These are phyloP conservation scores for Leucoraja erinaceus DNA, from an alignment of 2,113 vertebrate genomes.

Conservation along the genomic window DNA sequence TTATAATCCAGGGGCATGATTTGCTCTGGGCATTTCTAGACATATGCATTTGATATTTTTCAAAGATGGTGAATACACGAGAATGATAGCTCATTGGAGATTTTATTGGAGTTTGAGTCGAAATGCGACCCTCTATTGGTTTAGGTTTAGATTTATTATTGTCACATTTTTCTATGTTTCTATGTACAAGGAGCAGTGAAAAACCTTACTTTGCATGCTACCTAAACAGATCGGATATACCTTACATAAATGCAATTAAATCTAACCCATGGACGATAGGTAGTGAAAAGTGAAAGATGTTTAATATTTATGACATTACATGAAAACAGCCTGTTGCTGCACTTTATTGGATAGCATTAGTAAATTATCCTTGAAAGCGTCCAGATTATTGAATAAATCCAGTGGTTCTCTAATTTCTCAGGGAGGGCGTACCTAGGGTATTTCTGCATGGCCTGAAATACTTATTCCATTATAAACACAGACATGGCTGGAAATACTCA, in stretches of 20 bases:
- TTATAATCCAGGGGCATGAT: neutral
- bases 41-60: neutral
- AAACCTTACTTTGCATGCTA: too few species aligned
- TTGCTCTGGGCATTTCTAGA: neutral
- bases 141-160: too few species aligned
- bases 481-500: too few species aligned
- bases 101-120: neutral
- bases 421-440: neutral
- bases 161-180: too few species aligned
- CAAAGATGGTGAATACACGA: neutral
- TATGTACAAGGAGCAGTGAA: too few species aligned
- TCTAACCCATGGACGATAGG: too few species aligned
- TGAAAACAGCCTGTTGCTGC: neutral
- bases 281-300: too few species aligned
- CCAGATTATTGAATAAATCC: neutral
- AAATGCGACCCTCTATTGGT: neutral
- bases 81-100: too few species aligned
- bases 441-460: too few species aligned
- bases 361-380: neutral
- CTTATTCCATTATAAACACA: too few species aligned
- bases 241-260: too few species aligned
- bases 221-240: too few species aligned
- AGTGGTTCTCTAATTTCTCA: neutral
- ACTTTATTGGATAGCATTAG: neutral
- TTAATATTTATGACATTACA: conserved; percentile 2